Conservation (phyloP, 1,140 invertebrate genomes). For the Melitaea cinxia region DNA sequence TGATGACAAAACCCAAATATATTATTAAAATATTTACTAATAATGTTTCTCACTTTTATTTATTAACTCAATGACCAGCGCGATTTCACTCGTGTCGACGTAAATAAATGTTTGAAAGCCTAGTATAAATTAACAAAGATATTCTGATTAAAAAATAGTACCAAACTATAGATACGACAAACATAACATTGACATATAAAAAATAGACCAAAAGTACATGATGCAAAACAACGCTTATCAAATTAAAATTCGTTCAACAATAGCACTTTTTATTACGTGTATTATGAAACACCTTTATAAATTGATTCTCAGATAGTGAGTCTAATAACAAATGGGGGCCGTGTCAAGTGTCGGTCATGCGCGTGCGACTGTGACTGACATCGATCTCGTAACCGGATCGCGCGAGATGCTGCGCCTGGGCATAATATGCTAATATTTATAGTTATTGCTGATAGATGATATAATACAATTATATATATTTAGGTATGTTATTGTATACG, state of each 20-base stretch:
- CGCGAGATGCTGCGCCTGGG: slow-evolving; percentile 21
- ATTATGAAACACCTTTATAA: slow-evolving; percentile 9
- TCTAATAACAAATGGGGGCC: slow-evolving; percentile 22
- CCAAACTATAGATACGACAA: no score
- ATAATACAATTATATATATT: background rate
- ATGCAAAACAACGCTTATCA: background rate
- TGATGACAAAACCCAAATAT: no score
- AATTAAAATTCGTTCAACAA: background rate
- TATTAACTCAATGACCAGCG: no score
- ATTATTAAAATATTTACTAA: no score
- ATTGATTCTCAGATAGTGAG: slow-evolving; percentile 18
- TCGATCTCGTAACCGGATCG: slow-evolving; percentile 48
- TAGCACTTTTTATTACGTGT: background rate
- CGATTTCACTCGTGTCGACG: no score
- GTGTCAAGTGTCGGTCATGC: slow-evolving; percentile 47
- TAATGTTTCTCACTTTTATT: no score
- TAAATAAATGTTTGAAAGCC: no score
- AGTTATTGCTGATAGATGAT: slow-evolving; percentile 11
- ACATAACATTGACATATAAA: no score
- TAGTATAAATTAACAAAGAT: no score
- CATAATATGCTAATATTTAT: slow-evolving; percentile 3
- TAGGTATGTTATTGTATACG: background rate
- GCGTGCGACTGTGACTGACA: slow-evolving; percentile 47
- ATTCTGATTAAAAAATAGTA: no score
- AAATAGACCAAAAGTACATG: no score